Conservation (phyloP, 2,113 vertebrate genomes). For the Vulpes lagopus region DNA sequence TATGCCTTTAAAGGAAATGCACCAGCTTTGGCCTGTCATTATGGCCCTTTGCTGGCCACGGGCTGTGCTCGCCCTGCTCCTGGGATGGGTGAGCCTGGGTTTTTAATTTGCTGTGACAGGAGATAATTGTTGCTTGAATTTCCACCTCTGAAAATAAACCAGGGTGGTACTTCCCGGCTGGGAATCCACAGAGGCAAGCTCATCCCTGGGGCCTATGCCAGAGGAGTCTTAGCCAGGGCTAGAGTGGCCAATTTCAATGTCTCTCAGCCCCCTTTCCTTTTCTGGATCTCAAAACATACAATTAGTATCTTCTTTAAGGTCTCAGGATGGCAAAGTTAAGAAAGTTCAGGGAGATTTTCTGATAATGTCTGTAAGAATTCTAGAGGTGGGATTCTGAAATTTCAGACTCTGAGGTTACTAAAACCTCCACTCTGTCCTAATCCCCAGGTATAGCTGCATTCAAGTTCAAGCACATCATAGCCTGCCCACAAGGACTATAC, state of each 20-base stretch:
- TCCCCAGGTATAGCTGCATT: not conserved
- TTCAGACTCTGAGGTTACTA: conserved; percentile 41
- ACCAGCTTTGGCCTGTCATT: conserved; percentile 82
- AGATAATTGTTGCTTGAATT: conserved; percentile 86
- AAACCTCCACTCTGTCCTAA: not conserved
- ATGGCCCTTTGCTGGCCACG: conserved; percentile 77
- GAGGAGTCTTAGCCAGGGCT: not conserved
- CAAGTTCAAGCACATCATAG: conserved; percentile 45
- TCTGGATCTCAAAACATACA: conserved; percentile 80
- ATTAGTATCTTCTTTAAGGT: conserved; percentile 85
- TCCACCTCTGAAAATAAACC: conserved; percentile 86
- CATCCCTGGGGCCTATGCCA: conserved; percentile 64
- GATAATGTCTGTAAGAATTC: conserved; percentile 58
- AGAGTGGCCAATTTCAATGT: conserved; percentile 60
- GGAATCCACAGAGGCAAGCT: conserved; percentile 75
- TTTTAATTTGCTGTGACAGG: conserved; percentile 83
- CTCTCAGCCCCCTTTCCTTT: conserved; percentile 54
- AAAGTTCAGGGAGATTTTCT: conserved; percentile 74
- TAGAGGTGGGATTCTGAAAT: not conserved
- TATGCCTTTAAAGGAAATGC: conserved; percentile 84
- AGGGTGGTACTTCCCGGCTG: conserved; percentile 84
- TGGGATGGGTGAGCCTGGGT: conserved; percentile 79
- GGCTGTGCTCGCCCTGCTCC: conserved; percentile 62
- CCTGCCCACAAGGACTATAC: not conserved
- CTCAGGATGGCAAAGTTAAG: conserved; percentile 12